Evolutionary conservation across 1,140 invertebrate species (phyloP), one percentile per base, ranked within the genome.

Genomic region (Pogonus chalceus): DNA sequence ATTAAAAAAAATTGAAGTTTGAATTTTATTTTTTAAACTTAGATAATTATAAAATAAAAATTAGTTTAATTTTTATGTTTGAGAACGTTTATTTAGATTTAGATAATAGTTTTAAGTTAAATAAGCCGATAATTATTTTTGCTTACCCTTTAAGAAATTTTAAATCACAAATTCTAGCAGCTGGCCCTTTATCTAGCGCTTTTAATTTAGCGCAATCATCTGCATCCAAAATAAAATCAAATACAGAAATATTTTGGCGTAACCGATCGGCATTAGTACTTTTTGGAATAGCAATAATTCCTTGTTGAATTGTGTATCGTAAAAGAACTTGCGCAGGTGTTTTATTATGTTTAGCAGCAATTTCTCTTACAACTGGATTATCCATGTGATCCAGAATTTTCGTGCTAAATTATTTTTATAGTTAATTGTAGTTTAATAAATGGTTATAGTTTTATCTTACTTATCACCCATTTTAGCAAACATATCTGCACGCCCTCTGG

Each of bases 271-370:
- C 72, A 63, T 82, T 88, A 0, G 81, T 81, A 65, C 87, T 91
- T 72, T 94, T 95, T 39, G 90, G 90, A 65, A 95, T 90, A 16
- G 87, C 84, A 35, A 80, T 72, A 7, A 92, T 72, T 9, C 81
- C 82, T 49, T 79, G 73, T 67, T 91, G 82, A 0, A 91, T 64
- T 47, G 87, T 76, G 69, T 85, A 87, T 37, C 85, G 76, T 0
- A 95, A 66, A 35, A 93, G 72, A 46, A 95, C 72, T 73, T 93
- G 89, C 1, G 87, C 89, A 3, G 85, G 69, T 0, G 81, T 81
- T 68, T 85, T 89, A 2, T 74, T 71, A 64, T 90, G 78, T 16
- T 76, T 76, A 2, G 76, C 62, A 0, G 89, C 84, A 24, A 94
- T 80, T 58, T 80, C 71, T 54, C 75, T 67, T 2, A 92, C 80